phyloP scores from a whole-genome alignment of 2,797 vertebrate species.

The Platalea minor region DNA sequence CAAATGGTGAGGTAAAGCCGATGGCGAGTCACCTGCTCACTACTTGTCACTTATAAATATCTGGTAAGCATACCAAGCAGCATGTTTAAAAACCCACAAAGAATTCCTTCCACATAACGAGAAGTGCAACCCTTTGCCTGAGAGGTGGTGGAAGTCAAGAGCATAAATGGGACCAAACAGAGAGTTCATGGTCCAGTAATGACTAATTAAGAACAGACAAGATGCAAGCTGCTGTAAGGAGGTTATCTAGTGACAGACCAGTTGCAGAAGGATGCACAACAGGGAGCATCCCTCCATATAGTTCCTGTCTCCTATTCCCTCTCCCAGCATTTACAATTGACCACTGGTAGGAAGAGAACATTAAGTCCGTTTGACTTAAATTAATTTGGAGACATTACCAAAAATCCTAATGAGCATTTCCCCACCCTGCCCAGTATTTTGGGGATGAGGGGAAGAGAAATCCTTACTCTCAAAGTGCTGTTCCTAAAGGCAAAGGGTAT shows the following conservation, averaged over 20 bases:
- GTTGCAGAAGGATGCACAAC: neutral
- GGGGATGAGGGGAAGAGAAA: neutral
- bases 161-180: neutral
- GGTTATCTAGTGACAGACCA: neutral
- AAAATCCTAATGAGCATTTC: neutral
- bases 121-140: neutral
- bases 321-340: neutral
- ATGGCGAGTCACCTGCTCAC: neutral
- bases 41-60: neutral
- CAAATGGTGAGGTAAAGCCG: neutral
- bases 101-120: neutral
- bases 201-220: neutral
- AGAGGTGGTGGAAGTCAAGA: neutral
- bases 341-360: neutral
- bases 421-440: neutral
- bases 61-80: neutral
- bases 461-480: neutral
- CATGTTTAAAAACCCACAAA: neutral
- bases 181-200: neutral
- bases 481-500: neutral
- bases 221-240: neutral
- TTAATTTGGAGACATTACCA: neutral
- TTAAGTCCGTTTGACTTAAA: neutral
- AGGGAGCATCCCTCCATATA: neutral
- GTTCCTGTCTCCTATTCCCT: neutral